A percentile compares a stretch with the other conserved stretches of the same genome.
phyloP scores from a whole-genome alignment of 2,888 invertebrate genomes.

The Xylota sylvarum region DNA sequence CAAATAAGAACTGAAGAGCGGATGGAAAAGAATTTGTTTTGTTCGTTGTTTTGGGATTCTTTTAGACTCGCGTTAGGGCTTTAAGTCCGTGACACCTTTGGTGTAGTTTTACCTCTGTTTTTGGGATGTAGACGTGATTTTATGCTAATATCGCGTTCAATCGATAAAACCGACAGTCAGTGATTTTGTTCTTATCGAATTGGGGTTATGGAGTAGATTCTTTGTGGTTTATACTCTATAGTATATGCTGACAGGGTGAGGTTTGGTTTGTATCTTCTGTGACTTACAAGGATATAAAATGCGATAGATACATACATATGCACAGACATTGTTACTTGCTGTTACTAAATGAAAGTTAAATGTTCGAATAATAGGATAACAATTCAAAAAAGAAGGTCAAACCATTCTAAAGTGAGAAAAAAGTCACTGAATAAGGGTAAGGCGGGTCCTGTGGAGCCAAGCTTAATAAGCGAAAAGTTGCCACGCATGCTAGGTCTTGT shows the following conservation, averaged over 20 bases:
- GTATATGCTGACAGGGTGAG: neutral
- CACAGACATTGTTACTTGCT: too few species aligned
- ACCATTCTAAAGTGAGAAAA: too few species aligned
- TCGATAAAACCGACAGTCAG: conserved; percentile 57
- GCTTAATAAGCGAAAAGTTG: too few species aligned
- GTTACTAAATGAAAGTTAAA: too few species aligned
- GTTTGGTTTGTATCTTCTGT: neutral
- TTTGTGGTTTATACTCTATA: conserved; percentile 9
- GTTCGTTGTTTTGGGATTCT: conserved; percentile 43
- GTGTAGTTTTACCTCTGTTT: conserved; percentile 73
- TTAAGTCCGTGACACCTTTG: conserved; percentile 68
- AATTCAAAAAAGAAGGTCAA: too few species aligned
- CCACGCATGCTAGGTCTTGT: too few species aligned
- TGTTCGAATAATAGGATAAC: too few species aligned
- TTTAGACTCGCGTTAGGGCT: conserved; percentile 47
- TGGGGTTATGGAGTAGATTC: conserved; percentile 24
- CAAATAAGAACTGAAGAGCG: conserved; percentile 48
- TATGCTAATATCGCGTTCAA: conserved; percentile 64
- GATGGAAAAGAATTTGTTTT: conserved; percentile 57
- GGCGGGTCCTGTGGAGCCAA: too few species aligned
- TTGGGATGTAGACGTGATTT: conserved; percentile 73
- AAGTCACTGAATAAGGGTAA: too few species aligned
- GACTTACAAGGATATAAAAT: too few species aligned
- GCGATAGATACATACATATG: too few species aligned
- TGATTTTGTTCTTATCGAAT: conserved; percentile 57